A percentile compares a stretch with the other conserved stretches of the same genome.
These are phyloP conservation scores for Ictidomys tridecemlineatus DNA, from an alignment of 2,113 vertebrate species.

Conservation along the genomic window DNA sequence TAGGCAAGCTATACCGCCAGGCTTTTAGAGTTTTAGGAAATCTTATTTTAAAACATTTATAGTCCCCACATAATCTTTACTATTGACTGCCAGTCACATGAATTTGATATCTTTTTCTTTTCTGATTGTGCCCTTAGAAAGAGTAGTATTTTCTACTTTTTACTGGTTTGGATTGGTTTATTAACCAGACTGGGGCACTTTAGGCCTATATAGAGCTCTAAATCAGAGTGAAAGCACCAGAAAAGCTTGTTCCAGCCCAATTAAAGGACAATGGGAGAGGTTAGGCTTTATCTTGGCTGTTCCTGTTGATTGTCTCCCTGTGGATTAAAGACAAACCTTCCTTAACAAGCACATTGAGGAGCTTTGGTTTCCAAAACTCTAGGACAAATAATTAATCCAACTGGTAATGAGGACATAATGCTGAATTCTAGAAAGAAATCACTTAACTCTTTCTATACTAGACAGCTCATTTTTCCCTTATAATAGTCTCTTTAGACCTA, in stretches of 20 bases:
- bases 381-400: slow-evolving; percentile 93
- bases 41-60: slow-evolving; percentile 29
- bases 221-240: not conserved
- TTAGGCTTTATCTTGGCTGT: slow-evolving; percentile 82
- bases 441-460: slow-evolving; percentile 75
- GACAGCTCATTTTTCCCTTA: not conserved
- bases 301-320: slow-evolving; percentile 92
- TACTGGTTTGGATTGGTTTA: slow-evolving; percentile 1
- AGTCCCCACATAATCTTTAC: slow-evolving; percentile 5
- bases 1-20: not conserved
- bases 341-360: slow-evolving; percentile 85
- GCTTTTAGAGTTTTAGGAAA: slow-evolving; percentile 33
- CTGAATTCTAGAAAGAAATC: slow-evolving; percentile 68
- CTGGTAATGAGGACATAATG: slow-evolving; percentile 84
- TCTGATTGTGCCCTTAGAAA: not conserved
- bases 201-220: not conserved
- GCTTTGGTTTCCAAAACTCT: slow-evolving; percentile 88
- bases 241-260: slow-evolving; percentile 83
- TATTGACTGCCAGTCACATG: not conserved
- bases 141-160: slow-evolving; percentile 29
- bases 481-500: not conserved
- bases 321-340: slow-evolving; percentile 89
- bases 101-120: slow-evolving; percentile 25
- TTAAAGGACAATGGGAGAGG: slow-evolving; percentile 86
- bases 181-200: not conserved